phyloP scores from a whole-genome alignment of 2,797 vertebrate species.

The Thalassophryne amazonica region DNA sequence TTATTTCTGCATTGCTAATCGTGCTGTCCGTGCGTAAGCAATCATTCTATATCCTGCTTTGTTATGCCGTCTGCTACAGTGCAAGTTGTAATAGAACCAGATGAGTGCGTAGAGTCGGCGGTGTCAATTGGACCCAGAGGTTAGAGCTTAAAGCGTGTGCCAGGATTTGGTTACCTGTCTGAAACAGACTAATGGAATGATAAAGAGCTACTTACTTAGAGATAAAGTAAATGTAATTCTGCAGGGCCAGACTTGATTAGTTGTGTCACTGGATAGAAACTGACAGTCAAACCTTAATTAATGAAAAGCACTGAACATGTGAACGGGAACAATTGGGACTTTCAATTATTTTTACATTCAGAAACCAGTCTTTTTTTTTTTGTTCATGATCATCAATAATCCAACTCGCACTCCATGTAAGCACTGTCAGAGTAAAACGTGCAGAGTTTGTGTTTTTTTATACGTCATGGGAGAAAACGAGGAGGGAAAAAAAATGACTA shows the following conservation, averaged over 20 bases:
- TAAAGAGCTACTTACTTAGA: conserved; percentile 36
- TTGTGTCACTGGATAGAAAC: not conserved
- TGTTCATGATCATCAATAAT: conserved; percentile 40
- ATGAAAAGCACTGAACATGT: not conserved
- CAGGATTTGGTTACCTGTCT: conserved; percentile 71
- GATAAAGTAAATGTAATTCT: conserved; percentile 30
- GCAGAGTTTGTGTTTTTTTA: conserved; percentile 40
- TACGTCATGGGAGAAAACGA: conserved; percentile 25
- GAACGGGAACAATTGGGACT: conserved; percentile 1
- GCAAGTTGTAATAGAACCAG: conserved; percentile 64
- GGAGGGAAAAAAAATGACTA: conserved; percentile 8
- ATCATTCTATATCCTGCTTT: conserved; percentile 45
- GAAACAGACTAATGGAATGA: conserved; percentile 57
- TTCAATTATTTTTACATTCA: not conserved
- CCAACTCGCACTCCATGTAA: conserved; percentile 17
- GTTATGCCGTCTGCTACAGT: conserved; percentile 54
- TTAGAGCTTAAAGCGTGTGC: conserved; percentile 56
- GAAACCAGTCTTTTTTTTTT: conserved; percentile 25
- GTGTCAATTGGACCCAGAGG: conserved; percentile 73
- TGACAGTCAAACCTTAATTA: not conserved
- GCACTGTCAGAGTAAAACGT: conserved; percentile 35
- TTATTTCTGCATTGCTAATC: conserved; percentile 23
- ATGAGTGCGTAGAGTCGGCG: conserved; percentile 46
- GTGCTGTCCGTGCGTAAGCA: conserved; percentile 33
- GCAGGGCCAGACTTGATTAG: not conserved